A percentile compares a stretch with the other conserved stretches of the same genome.
These are phyloP conservation scores for Drosophila tani DNA, from an alignment of 1,140 invertebrate genomes.

Conservation along the genomic window DNA sequence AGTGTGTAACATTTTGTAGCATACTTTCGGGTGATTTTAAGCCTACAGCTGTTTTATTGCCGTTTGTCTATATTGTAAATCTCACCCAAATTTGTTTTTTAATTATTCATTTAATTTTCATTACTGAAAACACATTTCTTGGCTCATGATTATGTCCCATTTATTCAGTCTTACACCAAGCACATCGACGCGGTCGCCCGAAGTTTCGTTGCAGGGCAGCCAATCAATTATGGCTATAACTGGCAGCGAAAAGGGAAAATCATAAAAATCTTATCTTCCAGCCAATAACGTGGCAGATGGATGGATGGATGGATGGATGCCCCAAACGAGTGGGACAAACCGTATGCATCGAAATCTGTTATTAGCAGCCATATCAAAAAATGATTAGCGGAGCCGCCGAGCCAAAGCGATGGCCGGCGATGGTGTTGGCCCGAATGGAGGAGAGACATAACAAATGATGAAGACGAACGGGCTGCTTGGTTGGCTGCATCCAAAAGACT, in stretches of 20 bases:
- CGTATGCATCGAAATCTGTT: conserved; percentile 40
- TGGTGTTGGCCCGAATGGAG: conserved; percentile 45
- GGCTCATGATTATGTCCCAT: conserved; percentile 29
- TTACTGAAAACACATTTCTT: conserved; percentile 15
- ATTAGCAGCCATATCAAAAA: conserved; percentile 70
- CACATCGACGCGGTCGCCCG: conserved; percentile 5
- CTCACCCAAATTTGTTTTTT: no score
- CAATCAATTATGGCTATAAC: conserved; percentile 58
- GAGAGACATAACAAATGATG: conserved; percentile 39
- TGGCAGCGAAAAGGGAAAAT: conserved; percentile 47
- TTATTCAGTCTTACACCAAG: conserved; percentile 42
- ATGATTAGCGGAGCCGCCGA: conserved; percentile 61
- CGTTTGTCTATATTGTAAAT: no score
- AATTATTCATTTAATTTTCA: neutral
- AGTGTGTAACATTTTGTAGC: no score
- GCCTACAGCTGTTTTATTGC: no score
- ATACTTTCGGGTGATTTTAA: no score
- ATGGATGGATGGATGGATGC: conserved; percentile 53
- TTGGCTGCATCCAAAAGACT: conserved; percentile 42
- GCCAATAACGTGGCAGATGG: conserved; percentile 64
- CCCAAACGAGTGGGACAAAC: conserved; percentile 15
- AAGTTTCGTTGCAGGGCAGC: conserved; percentile 20
- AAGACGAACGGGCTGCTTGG: conserved; percentile 15
- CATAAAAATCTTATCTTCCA: conserved; percentile 67
- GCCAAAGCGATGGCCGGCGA: conserved; percentile 27